These are phyloP conservation scores for Tillus elongatus DNA, from an alignment of 2,888 invertebrate genomes.

Conservation along the genomic window DNA sequence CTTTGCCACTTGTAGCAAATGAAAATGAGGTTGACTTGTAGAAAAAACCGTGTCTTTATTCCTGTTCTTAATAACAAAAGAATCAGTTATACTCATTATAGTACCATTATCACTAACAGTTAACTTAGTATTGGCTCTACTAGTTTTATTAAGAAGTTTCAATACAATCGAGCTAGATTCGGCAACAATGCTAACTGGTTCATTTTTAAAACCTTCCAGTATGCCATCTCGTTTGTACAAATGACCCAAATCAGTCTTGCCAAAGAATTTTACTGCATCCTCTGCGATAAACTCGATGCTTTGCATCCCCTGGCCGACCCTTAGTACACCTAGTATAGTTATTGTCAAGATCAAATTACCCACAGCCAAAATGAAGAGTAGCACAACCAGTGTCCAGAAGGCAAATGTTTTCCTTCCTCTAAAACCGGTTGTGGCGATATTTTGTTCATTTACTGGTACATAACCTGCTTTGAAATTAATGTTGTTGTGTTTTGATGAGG, in stretches of 20 bases:
- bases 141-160: slow-evolving; percentile 36
- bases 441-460: slow-evolving; percentile 34
- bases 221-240: slow-evolving; percentile 65
- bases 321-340: slow-evolving; percentile 69
- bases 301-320: slow-evolving; percentile 75
- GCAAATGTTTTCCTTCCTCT: slow-evolving; percentile 56
- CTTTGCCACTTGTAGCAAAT: slow-evolving; percentile 58
- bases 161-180: slow-evolving; percentile 37
- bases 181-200: slow-evolving; percentile 45
- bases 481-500: slow-evolving; percentile 29
- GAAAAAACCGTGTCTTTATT: slow-evolving; percentile 57
- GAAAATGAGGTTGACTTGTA: slow-evolving; percentile 63
- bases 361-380: slow-evolving; percentile 62
- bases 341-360: slow-evolving; percentile 74
- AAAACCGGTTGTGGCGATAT: slow-evolving; percentile 34
- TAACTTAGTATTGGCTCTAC: slow-evolving; percentile 41
- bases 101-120: slow-evolving; percentile 58
- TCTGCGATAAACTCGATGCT: slow-evolving; percentile 74
- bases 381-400: slow-evolving; percentile 68
- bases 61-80: slow-evolving; percentile 61
- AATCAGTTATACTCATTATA: slow-evolving; percentile 56
- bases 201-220: slow-evolving; percentile 50
- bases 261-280: slow-evolving; percentile 68
- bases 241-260: slow-evolving; percentile 65
- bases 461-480: slow-evolving; percentile 37